Conservation (phyloP, 2,113 vertebrate genomes). For the Dipodomys spectabilis region DNA sequence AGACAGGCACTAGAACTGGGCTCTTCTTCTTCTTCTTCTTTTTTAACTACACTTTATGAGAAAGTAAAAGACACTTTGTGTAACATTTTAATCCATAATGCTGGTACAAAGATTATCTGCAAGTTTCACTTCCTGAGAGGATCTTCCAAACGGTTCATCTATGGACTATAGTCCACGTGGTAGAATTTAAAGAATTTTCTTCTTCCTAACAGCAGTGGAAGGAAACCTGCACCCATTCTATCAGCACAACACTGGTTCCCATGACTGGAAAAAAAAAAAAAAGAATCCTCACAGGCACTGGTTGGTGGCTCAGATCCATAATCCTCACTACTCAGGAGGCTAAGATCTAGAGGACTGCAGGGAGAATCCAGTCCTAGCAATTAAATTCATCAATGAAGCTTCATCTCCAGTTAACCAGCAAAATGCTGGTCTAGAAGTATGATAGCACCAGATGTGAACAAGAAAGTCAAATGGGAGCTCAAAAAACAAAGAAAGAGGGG, state of each 20-base stretch:
- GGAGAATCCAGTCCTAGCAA: too few relatives aligned
- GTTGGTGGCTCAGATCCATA: too few relatives aligned
- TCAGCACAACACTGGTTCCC: not conserved
- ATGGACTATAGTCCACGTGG: not conserved
- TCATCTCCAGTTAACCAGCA: too few relatives aligned
- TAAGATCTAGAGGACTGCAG: not conserved
- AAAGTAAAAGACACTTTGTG: not conserved
- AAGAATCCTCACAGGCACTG: not conserved
- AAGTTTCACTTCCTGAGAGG: conserved; percentile 55
- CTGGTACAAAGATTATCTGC: conserved; percentile 26
- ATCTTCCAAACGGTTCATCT: conserved; percentile 59
- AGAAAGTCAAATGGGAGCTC: too few relatives aligned
- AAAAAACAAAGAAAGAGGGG: not conserved
- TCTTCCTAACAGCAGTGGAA: conserved; percentile 5
- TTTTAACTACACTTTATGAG: not conserved
- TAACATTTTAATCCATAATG: not conserved
- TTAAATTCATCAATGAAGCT: too few relatives aligned
- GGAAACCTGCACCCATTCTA: conserved; percentile 18
- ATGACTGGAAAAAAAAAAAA: not conserved
- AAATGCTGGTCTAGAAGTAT: not conserved
- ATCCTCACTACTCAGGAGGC: not conserved
- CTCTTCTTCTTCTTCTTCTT: not conserved
- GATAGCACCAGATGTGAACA: too few relatives aligned
- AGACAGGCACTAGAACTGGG: not conserved
- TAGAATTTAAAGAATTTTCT: conserved; percentile 59